phyloP scores from a whole-genome alignment of 2,888 invertebrate genomes.

The Heliconius charithonia region DNA sequence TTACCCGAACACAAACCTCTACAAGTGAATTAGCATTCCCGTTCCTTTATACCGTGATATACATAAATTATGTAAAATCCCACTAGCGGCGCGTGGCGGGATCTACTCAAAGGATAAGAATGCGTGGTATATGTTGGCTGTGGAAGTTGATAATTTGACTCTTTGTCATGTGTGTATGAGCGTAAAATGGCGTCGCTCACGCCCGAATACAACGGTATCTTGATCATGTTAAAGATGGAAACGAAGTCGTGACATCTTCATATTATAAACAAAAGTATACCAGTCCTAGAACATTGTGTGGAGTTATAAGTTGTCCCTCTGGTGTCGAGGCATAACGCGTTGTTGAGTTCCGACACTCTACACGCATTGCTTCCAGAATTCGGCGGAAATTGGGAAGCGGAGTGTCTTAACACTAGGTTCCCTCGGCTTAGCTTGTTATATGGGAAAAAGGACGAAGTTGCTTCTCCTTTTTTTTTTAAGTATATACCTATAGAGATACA shows the following conservation, averaged over 20 bases:
- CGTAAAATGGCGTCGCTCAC: slow-evolving; percentile 10
- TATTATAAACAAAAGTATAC: neutral
- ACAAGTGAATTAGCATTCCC: slow-evolving; percentile 20
- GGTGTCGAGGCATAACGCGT: too few relatives aligned
- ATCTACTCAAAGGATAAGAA: slow-evolving; percentile 31
- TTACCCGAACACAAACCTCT: neutral
- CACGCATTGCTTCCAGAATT: too few relatives aligned
- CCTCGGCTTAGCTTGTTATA: too few relatives aligned
- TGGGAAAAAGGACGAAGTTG: too few relatives aligned
- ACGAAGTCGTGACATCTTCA: neutral
- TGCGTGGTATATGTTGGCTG: slow-evolving; percentile 28
- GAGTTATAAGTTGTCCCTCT: too few relatives aligned
- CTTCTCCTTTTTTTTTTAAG: neutral
- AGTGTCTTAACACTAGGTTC: too few relatives aligned
- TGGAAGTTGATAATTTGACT: slow-evolving; percentile 34
- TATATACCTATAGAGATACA: too few relatives aligned
- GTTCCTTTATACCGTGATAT: slow-evolving; percentile 6
- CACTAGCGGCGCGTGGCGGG: slow-evolving; percentile 1
- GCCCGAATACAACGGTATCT: neutral
- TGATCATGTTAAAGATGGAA: neutral
- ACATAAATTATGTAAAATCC: slow-evolving; percentile 27
- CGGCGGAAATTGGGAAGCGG: too few relatives aligned
- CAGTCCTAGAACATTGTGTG: neutral
- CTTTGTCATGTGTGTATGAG: slow-evolving; percentile 33
- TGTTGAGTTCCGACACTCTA: too few relatives aligned